These are phyloP conservation scores for Drosophila kikkawai DNA, from an alignment of 1,140 invertebrate species.

Conservation along the genomic window DNA sequence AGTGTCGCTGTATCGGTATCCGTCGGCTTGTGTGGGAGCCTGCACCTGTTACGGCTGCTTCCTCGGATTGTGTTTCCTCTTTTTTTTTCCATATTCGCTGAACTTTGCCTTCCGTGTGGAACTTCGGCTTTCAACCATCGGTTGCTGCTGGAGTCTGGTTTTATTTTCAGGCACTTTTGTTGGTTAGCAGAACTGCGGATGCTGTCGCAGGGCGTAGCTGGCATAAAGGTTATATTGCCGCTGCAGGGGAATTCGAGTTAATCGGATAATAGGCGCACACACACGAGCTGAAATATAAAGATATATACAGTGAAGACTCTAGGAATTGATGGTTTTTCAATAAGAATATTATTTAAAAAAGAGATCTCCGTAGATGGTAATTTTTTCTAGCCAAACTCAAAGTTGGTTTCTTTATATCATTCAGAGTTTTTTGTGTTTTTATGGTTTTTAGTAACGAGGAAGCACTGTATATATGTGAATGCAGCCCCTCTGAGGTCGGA, in stretches of 20 bases:
- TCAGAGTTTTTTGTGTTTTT: no score
- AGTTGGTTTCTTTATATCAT: not conserved
- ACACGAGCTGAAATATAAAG: slow-evolving; percentile 13
- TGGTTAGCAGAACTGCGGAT: slow-evolving; percentile 13
- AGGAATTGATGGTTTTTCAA: no score
- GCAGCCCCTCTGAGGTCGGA: slow-evolving; percentile 65
- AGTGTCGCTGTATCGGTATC: slow-evolving; percentile 7
- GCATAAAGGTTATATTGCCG: slow-evolving; percentile 80
- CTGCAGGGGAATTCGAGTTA: slow-evolving; percentile 79
- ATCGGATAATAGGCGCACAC: slow-evolving; percentile 77
- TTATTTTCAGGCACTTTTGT: slow-evolving; percentile 27
- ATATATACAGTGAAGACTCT: slow-evolving; percentile 1
- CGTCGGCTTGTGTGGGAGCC: slow-evolving; percentile 39
- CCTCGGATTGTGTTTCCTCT: slow-evolving; percentile 7
- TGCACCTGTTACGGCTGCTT: slow-evolving; percentile 43
- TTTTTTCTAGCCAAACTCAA: not conserved
- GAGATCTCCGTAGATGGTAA: not conserved
- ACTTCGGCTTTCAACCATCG: slow-evolving; percentile 39
- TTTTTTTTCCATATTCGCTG: slow-evolving; percentile 23
- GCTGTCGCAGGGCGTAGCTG: slow-evolving; percentile 67
- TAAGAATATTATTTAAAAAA: not conserved
- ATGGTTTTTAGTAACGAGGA: not conserved
- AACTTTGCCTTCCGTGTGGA: slow-evolving; percentile 37
- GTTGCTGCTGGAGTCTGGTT: slow-evolving; percentile 10
- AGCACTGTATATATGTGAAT: not conserved